Conservation (phyloP, 2,888 invertebrate genomes). For the Dichetophora obliterata region DNA sequence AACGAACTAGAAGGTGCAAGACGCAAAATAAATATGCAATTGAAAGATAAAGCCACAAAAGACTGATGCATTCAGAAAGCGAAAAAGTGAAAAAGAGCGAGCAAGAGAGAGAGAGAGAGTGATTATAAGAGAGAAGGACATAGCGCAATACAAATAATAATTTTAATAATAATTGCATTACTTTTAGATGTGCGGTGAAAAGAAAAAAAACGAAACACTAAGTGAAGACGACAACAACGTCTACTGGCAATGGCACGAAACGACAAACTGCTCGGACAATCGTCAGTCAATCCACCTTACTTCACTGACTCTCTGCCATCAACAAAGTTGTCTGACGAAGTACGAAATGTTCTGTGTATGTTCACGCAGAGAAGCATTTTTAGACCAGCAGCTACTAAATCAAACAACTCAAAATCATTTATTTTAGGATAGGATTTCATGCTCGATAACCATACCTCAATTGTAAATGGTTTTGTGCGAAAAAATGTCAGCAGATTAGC, state of each 20-base stretch:
- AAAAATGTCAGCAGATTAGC: neutral
- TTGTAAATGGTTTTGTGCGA: neutral
- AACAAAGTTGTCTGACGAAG: neutral
- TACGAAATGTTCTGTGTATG: neutral
- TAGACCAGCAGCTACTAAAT: neutral
- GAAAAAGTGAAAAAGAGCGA: neutral
- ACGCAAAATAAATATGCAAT: neutral
- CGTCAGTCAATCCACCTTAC: neutral
- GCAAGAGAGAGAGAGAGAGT: neutral
- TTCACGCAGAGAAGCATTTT: conserved; percentile 7
- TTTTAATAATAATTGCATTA: conserved; percentile 14
- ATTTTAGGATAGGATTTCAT: conserved; percentile 12
- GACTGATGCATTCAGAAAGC: neutral
- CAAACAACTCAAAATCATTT: conserved; percentile 3
- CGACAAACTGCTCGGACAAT: neutral
- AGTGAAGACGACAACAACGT: neutral
- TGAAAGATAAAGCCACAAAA: neutral
- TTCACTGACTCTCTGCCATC: neutral
- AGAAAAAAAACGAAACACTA: neutral
- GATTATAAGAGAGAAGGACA: neutral
- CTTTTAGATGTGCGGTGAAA: neutral
- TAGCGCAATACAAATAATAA: neutral
- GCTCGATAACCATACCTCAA: neutral
- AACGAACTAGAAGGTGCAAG: neutral
- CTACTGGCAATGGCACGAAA: neutral